A percentile compares a stretch with the other conserved stretches of the same genome.
These are phyloP conservation scores for Eubucco bourcierii DNA, from an alignment of 2,113 vertebrate species.

Conservation along the genomic window DNA sequence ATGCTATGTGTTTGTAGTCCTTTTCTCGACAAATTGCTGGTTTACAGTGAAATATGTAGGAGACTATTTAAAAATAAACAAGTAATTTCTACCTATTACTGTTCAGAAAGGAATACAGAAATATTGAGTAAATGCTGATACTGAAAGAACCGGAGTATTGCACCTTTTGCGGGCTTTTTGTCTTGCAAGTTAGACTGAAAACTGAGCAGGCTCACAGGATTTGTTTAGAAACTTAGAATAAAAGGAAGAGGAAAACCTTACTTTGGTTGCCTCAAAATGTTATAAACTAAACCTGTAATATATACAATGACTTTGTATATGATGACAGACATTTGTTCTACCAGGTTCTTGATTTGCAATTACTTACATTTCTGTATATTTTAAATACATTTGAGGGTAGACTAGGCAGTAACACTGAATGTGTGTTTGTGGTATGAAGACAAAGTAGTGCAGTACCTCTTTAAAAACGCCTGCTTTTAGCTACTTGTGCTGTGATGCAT, in stretches of 20 bases:
- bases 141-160: neutral
- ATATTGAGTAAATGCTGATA: neutral
- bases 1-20: neutral
- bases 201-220: neutral
- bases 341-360: neutral
- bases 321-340: neutral
- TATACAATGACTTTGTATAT: neutral
- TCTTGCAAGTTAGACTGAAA: neutral
- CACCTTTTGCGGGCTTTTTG: neutral
- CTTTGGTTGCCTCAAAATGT: neutral
- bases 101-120: neutral
- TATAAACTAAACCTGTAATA: neutral
- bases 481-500: neutral
- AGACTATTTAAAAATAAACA: neutral
- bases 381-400: neutral
- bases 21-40: neutral
- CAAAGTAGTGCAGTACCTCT: neutral
- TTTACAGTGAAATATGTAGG: neutral
- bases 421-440: neutral
- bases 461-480: neutral
- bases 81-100: neutral
- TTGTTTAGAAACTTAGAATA: neutral
- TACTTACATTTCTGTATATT: neutral
- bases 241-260: neutral
- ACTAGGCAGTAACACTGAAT: neutral